These are phyloP conservation scores for Hydrotaea cyrtoneurina DNA, from an alignment of 2,888 invertebrate species.

Conservation along the genomic window DNA sequence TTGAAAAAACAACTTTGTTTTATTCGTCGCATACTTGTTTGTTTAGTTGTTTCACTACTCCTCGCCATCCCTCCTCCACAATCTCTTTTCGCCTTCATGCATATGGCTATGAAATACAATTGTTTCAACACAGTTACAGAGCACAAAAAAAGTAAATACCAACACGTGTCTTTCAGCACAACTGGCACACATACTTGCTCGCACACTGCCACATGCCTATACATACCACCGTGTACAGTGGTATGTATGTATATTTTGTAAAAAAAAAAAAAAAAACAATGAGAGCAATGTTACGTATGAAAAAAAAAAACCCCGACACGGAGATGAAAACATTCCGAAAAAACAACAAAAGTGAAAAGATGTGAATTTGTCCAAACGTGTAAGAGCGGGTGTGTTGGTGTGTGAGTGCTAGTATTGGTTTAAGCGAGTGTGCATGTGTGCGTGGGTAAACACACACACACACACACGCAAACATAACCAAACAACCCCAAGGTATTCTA, in stretches of 20 bases:
- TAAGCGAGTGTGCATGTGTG: neutral
- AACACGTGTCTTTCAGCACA: constrained; percentile 22
- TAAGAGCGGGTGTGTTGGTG: neutral
- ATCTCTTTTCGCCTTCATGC: neutral
- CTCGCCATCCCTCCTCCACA: too few species aligned
- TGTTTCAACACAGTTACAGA: constrained; percentile 5
- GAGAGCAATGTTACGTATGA: neutral
- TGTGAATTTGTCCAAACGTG: neutral
- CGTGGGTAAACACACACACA: neutral
- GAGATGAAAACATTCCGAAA: neutral
- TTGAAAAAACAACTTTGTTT: constrained; percentile 23
- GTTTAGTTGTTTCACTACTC: neutral
- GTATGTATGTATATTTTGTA: neutral
- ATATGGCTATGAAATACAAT: constrained; percentile 3
- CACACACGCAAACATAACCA: neutral
- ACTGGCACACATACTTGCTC: too few species aligned
- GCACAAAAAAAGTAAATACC: constrained; percentile 13
- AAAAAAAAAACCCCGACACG: neutral
- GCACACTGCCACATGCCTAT: too few species aligned
- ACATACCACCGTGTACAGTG: neutral
- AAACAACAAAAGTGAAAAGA: neutral
- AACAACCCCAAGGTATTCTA: constrained; percentile 37
- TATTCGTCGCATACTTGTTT: neutral
- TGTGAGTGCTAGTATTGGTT: neutral
- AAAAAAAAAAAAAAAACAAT: constrained; percentile 1